Evolutionary conservation across 37 sponge, comb jelly and placozoan genomes (phyloP), one percentile per base, ranked within the genome.

Genomic region (Amphimedon queenslandica): DNA sequence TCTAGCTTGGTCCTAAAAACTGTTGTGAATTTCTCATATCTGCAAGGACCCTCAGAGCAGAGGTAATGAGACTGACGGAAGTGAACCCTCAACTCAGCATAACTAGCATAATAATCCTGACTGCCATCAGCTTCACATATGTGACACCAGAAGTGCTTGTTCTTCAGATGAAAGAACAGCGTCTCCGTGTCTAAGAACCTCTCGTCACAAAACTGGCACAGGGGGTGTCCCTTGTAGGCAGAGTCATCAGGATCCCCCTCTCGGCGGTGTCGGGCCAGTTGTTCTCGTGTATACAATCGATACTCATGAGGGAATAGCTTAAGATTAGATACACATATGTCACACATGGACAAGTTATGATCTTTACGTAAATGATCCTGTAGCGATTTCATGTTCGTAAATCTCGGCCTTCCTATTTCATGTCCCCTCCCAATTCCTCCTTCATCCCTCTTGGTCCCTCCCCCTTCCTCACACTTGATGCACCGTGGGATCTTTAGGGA

Each of bases 81-180:
- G 64, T 96, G 97, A 16, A 38, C 64, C 0, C 76, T 56, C 1
- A 96, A 82, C 34, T 55, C 55, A 0, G 29, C 64, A 40, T 82
- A 85, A 57, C 73, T 64, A 0, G 28, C 25, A 41, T 84, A 96
- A 77, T 86, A 96, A 55, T 90, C 85, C 29, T 91, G 80, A 35
- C 71, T 86, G 10, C 88, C 89, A 40, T 90, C 82, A 32, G 67
- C 70, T 67, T 92, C 93, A 66, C 97, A 96, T 29, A 96, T 71
- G 58, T 93, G 91, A 37, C 97, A 96, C 87, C 92, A 93, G 42
- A 93, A 93, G 69, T 96, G 97, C 43, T 71, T 70, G 41, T 79
- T 81, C 36, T 83, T 82, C 67, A 96, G 64, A 67, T 96, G 97
- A 20, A 42, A 32, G 66, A 82, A 84, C 27, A 96, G 85, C 0